Conservation (phyloP, 2,888 invertebrate genomes). For the Coelopa pilipes region DNA sequence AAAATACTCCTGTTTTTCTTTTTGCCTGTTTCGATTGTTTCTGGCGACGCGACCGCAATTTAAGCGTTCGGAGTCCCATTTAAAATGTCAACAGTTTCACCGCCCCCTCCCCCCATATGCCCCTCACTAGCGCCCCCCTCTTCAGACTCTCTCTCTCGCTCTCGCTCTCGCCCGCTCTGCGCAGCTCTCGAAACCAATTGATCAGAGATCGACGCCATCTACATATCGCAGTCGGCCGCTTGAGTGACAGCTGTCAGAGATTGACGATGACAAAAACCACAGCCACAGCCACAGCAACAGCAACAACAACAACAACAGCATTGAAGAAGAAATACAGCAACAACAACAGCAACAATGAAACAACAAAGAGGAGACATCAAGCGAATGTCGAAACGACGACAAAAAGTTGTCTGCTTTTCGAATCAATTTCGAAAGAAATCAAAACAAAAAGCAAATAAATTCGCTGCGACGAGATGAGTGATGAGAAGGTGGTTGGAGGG, state of each 20-base stretch:
- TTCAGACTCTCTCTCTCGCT: too few species aligned
- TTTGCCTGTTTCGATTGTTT: too few species aligned
- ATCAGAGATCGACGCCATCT: slow-evolving; percentile 21
- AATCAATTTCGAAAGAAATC: too few species aligned
- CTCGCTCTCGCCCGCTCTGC: neutral
- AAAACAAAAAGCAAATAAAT: neutral
- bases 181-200: too few species aligned
- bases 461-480: neutral
- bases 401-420: neutral
- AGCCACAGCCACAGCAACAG: neutral
- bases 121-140: too few species aligned
- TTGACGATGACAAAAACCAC: slow-evolving; percentile 34
- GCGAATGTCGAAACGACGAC: neutral
- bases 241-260: slow-evolving; percentile 60
- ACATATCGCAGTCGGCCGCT: slow-evolving; percentile 21
- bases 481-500: neutral
- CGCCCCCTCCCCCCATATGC: neutral
- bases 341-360: neutral
- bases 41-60: too few species aligned
- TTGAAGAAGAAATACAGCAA: slow-evolving; percentile 1
- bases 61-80: too few species aligned
- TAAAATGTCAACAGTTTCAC: neutral
- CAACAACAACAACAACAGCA: neutral
- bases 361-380: neutral
- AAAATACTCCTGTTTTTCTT: too few species aligned